Base-by-base conservation (phyloP, 2,797 vertebrate genomes). In the Poeciliopsis infans region DNA sequence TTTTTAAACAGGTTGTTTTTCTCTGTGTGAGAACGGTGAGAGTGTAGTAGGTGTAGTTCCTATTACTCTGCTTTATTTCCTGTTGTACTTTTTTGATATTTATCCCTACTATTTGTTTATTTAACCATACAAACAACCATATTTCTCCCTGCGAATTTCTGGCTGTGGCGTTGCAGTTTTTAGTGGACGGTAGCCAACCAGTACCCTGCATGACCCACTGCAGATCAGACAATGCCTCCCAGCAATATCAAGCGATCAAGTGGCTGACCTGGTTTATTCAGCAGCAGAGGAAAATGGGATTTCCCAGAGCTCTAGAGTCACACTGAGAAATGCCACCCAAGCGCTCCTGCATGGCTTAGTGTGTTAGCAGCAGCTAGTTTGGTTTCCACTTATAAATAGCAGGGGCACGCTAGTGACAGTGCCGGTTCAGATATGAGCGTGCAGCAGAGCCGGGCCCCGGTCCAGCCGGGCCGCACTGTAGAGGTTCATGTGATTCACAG, bases 251-350 rank as follows among this genome's bases (percentile, higher is more conserved):
- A 70, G 81, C 89, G 85, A 90, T 90, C 91, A 85, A 85, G 79
- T 84, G 46, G 75, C 83, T 89, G 88, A 91, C 91, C 90, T 89
- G 90, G 78, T 92, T 94, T 88, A 83, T 89, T 89, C 89, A 78
- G 64, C 88, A 80, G 75, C 83, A 68, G 75, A 87, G 82, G 83
- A 86, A 70, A 89, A 83, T 43, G 72, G 89, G 85, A 83, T 87
- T 92, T 89, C 92, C 90, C 87, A 79, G 73, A 41, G 47, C 53
- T 36, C 61, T 81, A 81, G 83, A 84, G 84, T 85, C 85, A 81
- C 64, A 15, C 57, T 45, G 74, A 74, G 83, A 86, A 90, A 86
- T 82, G 84, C 84, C 82, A 85, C 12, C 18, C 72, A 64, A 61
- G 39, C 81, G 75, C 46, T 45, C 55, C 72, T 75, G 66, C 75